These are phyloP conservation scores for Pissodes strobi DNA, from an alignment of 1,140 invertebrate genomes.

Conservation along the genomic window DNA sequence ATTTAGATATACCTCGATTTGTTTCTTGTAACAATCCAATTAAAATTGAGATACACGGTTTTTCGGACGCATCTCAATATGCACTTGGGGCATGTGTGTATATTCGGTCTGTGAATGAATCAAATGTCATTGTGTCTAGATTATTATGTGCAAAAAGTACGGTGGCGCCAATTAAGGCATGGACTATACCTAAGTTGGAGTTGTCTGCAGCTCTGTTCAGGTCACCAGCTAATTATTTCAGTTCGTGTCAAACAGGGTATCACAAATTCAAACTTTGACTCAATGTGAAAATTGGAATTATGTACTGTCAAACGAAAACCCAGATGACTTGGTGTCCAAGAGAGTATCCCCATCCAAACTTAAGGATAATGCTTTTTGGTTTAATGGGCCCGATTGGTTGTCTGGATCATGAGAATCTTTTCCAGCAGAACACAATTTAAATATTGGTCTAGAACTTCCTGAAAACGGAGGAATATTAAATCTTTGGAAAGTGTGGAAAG, in stretches of 20 bases:
- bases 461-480: too few relatives aligned
- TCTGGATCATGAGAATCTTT: too few relatives aligned
- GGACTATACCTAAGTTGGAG: conserved; percentile 43
- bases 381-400: conserved; percentile 29
- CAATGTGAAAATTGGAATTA: conserved; percentile 17
- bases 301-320: conserved; percentile 25
- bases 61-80: conserved; percentile 24
- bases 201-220: too few relatives aligned
- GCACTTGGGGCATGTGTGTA: conserved; percentile 31
- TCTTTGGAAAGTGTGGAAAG: too few relatives aligned
- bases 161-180: conserved; percentile 44
- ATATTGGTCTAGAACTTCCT: too few relatives aligned
- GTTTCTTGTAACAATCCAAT: conserved; percentile 4
- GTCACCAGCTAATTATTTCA: too few relatives aligned
- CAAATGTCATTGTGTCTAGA: neutral
- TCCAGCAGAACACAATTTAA: too few relatives aligned
- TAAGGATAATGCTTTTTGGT: conserved; percentile 26
- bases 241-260: conserved; percentile 31
- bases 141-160: conserved; percentile 41
- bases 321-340: conserved; percentile 29
- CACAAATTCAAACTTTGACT: conserved; percentile 20
- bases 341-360: neutral
- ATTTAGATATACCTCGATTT: neutral
- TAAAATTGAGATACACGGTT: conserved; percentile 24
- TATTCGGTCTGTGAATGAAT: conserved; percentile 14